phyloP scores from a whole-genome alignment of 2,113 vertebrate genomes.

The Melospiza georgiana region DNA sequence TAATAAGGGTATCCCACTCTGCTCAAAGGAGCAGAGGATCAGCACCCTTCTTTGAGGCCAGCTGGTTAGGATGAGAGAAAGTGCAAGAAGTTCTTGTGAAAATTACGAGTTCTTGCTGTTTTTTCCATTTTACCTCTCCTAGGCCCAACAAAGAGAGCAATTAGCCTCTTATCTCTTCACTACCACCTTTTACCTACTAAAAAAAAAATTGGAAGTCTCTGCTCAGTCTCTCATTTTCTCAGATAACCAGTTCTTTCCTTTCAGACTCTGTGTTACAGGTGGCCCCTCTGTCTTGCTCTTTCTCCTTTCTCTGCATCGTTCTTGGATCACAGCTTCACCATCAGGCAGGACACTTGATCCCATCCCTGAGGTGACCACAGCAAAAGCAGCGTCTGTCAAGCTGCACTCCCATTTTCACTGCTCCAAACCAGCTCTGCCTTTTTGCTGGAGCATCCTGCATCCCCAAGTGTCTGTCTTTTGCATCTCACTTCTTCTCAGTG shows the following conservation, averaged over 20 bases:
- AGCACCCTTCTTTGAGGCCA: not conserved
- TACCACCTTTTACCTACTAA: not conserved
- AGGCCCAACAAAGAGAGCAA: not conserved
- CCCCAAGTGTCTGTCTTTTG: not conserved
- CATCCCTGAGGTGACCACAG: not conserved
- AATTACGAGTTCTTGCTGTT: not conserved
- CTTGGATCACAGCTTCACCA: not conserved
- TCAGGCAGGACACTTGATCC: not conserved
- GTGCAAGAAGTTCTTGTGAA: not conserved
- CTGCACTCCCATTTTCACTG: not conserved
- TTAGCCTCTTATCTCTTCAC: not conserved
- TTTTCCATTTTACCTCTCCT: not conserved
- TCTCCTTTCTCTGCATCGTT: not conserved
- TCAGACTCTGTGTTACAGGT: not conserved
- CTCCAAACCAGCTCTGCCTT: not conserved
- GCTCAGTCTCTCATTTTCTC: not conserved
- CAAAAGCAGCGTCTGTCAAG: not conserved
- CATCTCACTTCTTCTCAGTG: not conserved
- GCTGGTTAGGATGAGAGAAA: not conserved
- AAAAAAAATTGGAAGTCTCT: not conserved
- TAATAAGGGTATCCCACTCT: not conserved
- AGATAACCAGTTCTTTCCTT: not conserved
- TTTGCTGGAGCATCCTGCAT: not conserved
- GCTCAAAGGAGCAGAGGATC: not conserved
- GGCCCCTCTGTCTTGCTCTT: not conserved